Evolutionary conservation across 2,113 vertebrate genomes (phyloP).

Genomic region (Burhinus oedicnemus): DNA sequence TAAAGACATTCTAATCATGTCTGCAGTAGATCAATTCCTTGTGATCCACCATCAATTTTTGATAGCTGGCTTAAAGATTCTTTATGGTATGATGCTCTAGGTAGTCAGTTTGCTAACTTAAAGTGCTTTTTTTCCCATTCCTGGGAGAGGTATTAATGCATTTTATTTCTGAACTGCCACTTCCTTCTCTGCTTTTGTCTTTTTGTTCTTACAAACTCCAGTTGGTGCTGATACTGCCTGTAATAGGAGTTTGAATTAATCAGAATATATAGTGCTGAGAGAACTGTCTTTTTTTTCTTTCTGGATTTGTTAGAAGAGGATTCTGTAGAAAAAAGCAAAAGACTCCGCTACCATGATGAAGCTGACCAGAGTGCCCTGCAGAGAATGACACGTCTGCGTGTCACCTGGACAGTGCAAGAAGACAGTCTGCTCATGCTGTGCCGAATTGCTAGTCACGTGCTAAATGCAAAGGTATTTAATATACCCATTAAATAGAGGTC

Average conservation of each 20-base stretch:
- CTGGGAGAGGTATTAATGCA: neutral
- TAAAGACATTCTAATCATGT: neutral
- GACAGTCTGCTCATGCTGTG: conserved; percentile 95
- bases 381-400: conserved; percentile 90
- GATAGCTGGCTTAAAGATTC: neutral
- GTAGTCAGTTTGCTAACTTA: neutral
- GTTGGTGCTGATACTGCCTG: neutral
- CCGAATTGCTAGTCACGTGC: conserved; percentile 87
- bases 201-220: neutral
- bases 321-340: conserved; percentile 66
- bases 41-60: neutral
- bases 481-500: neutral
- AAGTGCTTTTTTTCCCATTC: neutral
- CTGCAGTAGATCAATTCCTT: neutral
- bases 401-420: conserved; percentile 89
- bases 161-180: neutral
- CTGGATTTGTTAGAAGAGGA: neutral
- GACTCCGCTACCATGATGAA: conserved; percentile 84
- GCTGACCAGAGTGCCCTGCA: conserved; percentile 88
- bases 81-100: neutral
- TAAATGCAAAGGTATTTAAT: conserved; percentile 87
- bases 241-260: neutral
- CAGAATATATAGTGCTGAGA: neutral
- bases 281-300: neutral
- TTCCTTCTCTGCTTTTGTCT: neutral